Conservation (phyloP, 30 jellyfish, hydroid and myxozoan species). For the Aurelia sp. region DNA sequence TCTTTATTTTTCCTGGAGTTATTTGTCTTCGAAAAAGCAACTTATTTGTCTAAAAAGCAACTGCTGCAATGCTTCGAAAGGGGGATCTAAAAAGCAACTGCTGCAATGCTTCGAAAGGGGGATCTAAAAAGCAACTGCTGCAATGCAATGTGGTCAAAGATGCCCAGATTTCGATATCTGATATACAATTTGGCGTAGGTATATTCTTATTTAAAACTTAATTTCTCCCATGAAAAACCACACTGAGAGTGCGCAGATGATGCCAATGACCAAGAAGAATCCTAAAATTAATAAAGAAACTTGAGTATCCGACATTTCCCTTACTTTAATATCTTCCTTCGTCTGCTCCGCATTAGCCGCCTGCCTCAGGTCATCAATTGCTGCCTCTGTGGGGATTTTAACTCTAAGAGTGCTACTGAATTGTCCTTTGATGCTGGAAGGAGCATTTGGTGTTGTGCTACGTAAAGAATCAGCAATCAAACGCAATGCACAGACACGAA, state of each 20-base stretch:
- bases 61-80: no score
- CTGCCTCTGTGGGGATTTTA: conserved; percentile 68
- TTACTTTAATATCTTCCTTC: conserved; percentile 34
- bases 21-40: no score
- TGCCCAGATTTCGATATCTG: conserved; percentile 3
- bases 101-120: no score
- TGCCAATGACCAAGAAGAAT: conserved; percentile 76
- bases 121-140: neutral
- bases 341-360: conserved; percentile 17
- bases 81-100: no score
- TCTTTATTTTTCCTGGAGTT: no score
- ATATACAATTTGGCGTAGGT: conserved; percentile 10
- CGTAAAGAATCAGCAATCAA: conserved; percentile 65
- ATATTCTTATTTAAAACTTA: conserved; percentile 44
- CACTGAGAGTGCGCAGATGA: conserved; percentile 65
- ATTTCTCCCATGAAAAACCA: conserved; percentile 77
- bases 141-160: neutral
- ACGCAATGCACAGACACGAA: conserved; percentile 91
- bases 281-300: conserved; percentile 86
- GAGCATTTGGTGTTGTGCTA: conserved; percentile 55
- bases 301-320: conserved; percentile 83
- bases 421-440: conserved; percentile 86
- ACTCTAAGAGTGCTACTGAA: conserved; percentile 62
- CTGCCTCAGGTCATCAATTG: conserved; percentile 47
- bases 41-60: no score